Evolutionary conservation across 2,797 vertebrate genomes (phyloP), one percentile per base, ranked within the genome.

Genomic region (Esox masquinongy): DNA sequence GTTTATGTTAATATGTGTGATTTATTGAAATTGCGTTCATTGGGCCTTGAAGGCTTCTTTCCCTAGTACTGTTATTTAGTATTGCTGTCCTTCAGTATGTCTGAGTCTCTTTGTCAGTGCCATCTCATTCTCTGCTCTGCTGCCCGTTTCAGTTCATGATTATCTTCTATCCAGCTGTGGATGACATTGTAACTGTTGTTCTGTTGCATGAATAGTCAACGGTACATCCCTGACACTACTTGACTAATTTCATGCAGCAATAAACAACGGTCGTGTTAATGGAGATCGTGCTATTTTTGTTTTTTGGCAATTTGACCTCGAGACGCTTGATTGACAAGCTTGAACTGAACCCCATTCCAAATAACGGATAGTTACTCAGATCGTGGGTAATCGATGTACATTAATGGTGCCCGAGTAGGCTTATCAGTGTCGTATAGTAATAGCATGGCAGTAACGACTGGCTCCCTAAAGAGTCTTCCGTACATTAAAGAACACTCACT

Each of bases 11-110:
- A 69, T 78, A 75, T 79, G 77, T 80, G 76, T 84, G 53, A 76
- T 78, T 80, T 82, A 80, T 80, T 84, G 78, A 80, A 80, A 79
- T 66, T 78, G 29, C 53, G 76, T 34, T 74, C 72, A 12, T 19
- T 22, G 34, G 66, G 80, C 76, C 74, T 73, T 70, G 69, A 67
- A 29, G 29, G 22, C 53, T 66, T 12, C 15, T 19, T 5, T 53
- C 63, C 29, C 31, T 72, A 8, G 3, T 49, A 2, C 50, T 67
- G 67, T 50, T 70, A 12, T 70, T 49, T 17, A 50, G 77, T 56
- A 68, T 49, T 43, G 29, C 19, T 63, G 64, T 76, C 74, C 47
- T 50, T 14, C 56, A 14, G 56, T 61, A 29, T 70, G 43, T 24
- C 59, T 17, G 50, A 67, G 24, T 67, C 29, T 29, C 59, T 47